These are phyloP conservation scores for rabbit (Oryctolagus cuniculus) DNA, from an alignment of 2,113 vertebrate genomes.

Conservation along the genomic window mOryCun1.1 NC_091432.1:102591001-102591500, in stretches of 20 bases:
- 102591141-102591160: too few relatives aligned
- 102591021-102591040: neutral
- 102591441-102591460: neutral
- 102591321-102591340: neutral
- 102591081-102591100: neutral
- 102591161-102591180: too few relatives aligned
- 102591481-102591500: too few relatives aligned
- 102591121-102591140: too few relatives aligned
- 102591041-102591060: neutral
- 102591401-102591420: neutral
- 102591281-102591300: neutral
- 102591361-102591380: neutral
- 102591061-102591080: neutral
- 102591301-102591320: neutral
- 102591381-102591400: neutral
- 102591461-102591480: too few relatives aligned
- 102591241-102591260: neutral
- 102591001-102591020: conserved; percentile 9
- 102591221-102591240: neutral
- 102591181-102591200: too few relatives aligned
- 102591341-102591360: neutral
- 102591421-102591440: neutral
- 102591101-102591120: too few relatives aligned
- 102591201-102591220: too few relatives aligned
- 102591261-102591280: neutral